A percentile compares a stretch with the other conserved stretches of the same genome.
Conservation (phyloP, 2,113 vertebrate genomes). For the Perca flavescens region DNA sequence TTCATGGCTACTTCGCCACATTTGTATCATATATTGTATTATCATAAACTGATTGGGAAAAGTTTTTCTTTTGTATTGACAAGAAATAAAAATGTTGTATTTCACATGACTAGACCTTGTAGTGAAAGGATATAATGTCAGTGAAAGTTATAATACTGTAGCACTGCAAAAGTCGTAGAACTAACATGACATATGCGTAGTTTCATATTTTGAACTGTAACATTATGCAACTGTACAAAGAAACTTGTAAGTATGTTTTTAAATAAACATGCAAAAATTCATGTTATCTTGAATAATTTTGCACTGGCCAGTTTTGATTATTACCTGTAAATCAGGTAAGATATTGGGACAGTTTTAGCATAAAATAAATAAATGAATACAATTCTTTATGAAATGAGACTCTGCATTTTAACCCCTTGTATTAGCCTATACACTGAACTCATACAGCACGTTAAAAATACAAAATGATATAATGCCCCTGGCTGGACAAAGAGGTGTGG, state of each 20-base stretch:
- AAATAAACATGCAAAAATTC: slow-evolving; percentile 64
- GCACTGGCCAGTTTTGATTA: too few species aligned
- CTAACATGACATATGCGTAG: slow-evolving; percentile 53
- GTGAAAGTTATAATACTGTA: slow-evolving; percentile 23
- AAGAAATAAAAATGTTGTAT: slow-evolving; percentile 16
- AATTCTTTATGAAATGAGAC: background rate
- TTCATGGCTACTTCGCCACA: slow-evolving; percentile 27
- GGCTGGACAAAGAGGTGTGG: background rate
- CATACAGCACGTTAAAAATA: background rate
- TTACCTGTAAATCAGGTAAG: background rate
- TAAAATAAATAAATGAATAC: too few species aligned
- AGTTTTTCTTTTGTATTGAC: slow-evolving; percentile 33
- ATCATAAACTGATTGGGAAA: slow-evolving; percentile 37
- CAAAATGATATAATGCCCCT: background rate
- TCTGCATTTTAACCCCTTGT: too few species aligned
- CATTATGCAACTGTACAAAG: slow-evolving; percentile 68
- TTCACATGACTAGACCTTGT: slow-evolving; percentile 28
- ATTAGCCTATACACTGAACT: too few species aligned
- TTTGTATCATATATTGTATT: slow-evolving; percentile 65
- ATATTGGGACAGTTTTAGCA: background rate
- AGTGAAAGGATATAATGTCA: slow-evolving; percentile 16
- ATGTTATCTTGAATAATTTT: slow-evolving; percentile 17
- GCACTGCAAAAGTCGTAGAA: slow-evolving; percentile 20
- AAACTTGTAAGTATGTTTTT: slow-evolving; percentile 65
- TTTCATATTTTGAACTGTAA: slow-evolving; percentile 58